phyloP scores from a whole-genome alignment of 2,113 vertebrate genomes.

The Motacilla tschutschensis region DNA sequence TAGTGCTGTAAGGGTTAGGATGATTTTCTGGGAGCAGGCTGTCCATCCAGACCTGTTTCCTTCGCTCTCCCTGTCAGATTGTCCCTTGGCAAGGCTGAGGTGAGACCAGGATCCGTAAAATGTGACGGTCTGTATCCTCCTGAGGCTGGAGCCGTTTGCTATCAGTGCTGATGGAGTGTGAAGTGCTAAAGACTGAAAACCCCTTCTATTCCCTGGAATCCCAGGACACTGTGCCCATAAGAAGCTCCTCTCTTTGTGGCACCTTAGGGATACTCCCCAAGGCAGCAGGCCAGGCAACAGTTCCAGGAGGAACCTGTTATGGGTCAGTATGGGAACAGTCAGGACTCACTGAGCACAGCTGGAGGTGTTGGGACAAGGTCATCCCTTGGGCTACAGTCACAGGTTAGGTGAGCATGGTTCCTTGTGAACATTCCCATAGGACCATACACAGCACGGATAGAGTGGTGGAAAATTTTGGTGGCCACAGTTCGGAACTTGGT shows the following conservation, averaged over 20 bases:
- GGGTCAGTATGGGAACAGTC: background rate
- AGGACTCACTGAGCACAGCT: background rate
- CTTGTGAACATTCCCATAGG: background rate
- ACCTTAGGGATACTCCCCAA: background rate
- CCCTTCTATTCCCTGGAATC: background rate
- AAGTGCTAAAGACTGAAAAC: constrained; percentile 85
- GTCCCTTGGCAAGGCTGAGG: constrained; percentile 88
- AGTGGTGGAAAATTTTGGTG: background rate
- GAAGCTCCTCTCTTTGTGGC: background rate
- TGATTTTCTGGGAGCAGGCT: too few relatives aligned
- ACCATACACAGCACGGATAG: accelerated
- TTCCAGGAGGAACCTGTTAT: background rate
- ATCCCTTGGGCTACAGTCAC: background rate
- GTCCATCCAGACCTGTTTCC: accelerated
- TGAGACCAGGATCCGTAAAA: constrained; percentile 91
- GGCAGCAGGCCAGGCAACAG: background rate
- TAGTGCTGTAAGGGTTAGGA: background rate
- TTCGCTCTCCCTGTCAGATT: constrained; percentile 66
- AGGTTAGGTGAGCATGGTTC: background rate
- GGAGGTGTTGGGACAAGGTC: background rate
- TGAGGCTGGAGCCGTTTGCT: constrained; percentile 88
- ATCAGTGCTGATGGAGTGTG: constrained; percentile 88
- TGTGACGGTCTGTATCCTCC: constrained; percentile 91
- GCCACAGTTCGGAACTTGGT: background rate
- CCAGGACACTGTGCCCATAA: background rate